A percentile compares a stretch with the other conserved stretches of the same genome.
Conservation (phyloP, 2,888 invertebrate species). For the Trachelus tabidus region DNA sequence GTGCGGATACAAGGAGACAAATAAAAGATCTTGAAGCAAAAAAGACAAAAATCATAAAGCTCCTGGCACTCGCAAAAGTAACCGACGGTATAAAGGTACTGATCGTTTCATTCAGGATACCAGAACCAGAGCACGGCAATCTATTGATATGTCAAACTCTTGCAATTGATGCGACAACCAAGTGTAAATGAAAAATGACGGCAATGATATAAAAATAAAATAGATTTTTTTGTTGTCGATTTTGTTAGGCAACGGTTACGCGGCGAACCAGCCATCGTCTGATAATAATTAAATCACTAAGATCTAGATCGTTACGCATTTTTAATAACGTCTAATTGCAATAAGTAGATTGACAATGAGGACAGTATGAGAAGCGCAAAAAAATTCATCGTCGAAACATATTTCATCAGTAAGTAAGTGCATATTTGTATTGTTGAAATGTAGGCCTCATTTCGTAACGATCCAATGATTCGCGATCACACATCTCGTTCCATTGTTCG, state of each 20-base stretch:
- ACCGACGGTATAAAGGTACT: too few species aligned
- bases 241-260: neutral
- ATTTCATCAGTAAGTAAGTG: too few species aligned
- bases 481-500: too few species aligned
- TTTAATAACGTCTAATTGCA: neutral
- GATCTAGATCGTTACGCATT: constrained; percentile 3
- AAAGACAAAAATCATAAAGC: too few species aligned
- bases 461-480: too few species aligned
- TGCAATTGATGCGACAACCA: neutral
- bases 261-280: neutral
- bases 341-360: neutral
- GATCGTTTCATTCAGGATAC: too few species aligned
- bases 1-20: neutral
- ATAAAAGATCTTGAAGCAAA: too few species aligned
- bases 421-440: too few species aligned
- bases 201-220: neutral
- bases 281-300: constrained; percentile 3
- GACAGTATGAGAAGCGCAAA: neutral
- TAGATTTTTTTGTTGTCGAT: neutral
- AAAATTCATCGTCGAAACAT: too few species aligned
- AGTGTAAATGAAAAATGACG: neutral
- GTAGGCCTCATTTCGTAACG: too few species aligned
- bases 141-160: constrained; percentile 2
- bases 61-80: too few species aligned
- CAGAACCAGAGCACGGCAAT: neutral